Percentiles rank a stretch among this genome's conserved stretches.
Conservation (phyloP, 1,140 invertebrate species). For the Calosoma granatense region DNA sequence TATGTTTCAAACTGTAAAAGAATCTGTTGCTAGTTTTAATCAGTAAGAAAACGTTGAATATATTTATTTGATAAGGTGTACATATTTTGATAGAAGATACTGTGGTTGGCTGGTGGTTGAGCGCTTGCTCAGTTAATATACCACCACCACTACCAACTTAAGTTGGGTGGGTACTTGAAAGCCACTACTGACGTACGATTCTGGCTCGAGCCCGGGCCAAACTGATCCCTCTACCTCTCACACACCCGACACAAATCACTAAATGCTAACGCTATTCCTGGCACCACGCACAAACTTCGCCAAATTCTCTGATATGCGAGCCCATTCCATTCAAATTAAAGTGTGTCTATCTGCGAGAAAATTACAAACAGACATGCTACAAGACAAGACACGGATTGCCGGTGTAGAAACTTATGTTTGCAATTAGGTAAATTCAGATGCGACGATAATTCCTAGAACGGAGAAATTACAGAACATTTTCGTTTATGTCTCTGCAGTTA, state of each 20-base stretch:
- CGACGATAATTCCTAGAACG: no score
- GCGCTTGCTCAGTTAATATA: neutral
- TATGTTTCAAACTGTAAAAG: neutral
- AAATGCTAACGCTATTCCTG: neutral
- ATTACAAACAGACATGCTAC: neutral
- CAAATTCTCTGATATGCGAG: neutral
- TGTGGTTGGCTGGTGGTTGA: neutral
- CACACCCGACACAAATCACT: neutral
- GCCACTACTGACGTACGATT: neutral
- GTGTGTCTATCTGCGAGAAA: neutral
- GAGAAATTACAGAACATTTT: no score
- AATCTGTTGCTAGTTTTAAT: neutral
- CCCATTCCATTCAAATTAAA: neutral
- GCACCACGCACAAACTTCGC: neutral
- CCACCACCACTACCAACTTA: no score
- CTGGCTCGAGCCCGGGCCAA: slow-evolving; percentile 3
- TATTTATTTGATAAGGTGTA: no score
- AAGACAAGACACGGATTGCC: neutral
- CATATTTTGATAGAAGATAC: neutral
- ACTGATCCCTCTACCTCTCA: neutral
- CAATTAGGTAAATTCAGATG: no score
- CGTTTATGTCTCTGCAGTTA: no score
- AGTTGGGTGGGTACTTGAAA: neutral
- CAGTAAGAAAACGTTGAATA: neutral
- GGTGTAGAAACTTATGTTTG: neutral